Evolutionary conservation across 2,797 vertebrate genomes (phyloP).

Genomic region (Eremophila alpestris): DNA sequence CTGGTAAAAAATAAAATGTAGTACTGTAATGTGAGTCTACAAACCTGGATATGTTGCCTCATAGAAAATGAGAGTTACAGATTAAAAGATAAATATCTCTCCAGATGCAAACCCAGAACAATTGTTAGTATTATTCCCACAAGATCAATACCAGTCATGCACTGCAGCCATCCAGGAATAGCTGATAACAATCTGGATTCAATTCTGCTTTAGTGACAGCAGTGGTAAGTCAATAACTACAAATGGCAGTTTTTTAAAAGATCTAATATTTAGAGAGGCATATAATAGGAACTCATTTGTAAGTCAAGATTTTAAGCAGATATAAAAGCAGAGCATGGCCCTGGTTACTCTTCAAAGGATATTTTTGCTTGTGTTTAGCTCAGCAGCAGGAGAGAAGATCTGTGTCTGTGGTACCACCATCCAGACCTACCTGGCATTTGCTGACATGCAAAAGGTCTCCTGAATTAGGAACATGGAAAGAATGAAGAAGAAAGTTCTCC

Average conservation of each 20-base stretch:
- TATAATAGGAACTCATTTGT: constrained; percentile 5
- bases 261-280: constrained; percentile 21
- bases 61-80: constrained; percentile 43
- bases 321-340: background rate
- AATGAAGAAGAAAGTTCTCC: background rate
- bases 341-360: background rate
- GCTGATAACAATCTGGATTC: constrained; percentile 63
- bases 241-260: background rate
- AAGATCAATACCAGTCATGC: constrained; percentile 70
- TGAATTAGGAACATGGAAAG: background rate
- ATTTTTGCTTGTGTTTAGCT: background rate
- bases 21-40: background rate
- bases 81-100: constrained; percentile 58
- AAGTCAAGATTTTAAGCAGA: constrained; percentile 20
- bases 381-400: background rate
- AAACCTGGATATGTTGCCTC: constrained; percentile 23
- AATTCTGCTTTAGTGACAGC: constrained; percentile 58
- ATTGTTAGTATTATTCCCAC: constrained; percentile 60
- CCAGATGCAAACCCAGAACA: constrained; percentile 44
- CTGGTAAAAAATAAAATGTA: background rate
- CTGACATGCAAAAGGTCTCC: background rate
- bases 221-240: constrained; percentile 55
- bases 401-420: background rate
- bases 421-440: background rate
- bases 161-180: constrained; percentile 52